Evolutionary conservation across 2,113 vertebrate genomes (phyloP).

Genomic region (Suricata suricatta): DNA sequence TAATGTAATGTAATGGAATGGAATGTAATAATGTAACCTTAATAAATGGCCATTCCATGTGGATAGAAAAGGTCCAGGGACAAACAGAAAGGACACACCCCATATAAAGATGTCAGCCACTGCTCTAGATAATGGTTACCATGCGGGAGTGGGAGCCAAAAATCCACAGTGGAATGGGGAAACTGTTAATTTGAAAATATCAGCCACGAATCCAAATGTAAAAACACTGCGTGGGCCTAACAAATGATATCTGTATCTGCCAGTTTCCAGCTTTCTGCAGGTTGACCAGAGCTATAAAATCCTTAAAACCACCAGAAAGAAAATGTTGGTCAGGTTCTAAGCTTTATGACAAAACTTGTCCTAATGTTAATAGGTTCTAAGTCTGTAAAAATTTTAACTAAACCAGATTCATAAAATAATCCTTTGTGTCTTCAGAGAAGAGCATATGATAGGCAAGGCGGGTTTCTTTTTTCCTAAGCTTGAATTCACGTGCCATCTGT

Average conservation of each 20-base stretch:
- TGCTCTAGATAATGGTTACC: background rate
- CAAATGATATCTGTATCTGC: background rate
- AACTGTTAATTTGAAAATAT: background rate
- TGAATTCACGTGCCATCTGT: background rate
- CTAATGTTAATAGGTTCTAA: background rate
- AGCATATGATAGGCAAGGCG: background rate
- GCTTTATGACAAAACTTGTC: background rate
- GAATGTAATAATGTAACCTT: no score
- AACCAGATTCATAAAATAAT: background rate
- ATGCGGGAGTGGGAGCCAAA: background rate
- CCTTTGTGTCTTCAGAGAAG: background rate
- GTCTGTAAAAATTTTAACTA: background rate
- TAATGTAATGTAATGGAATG: no score
- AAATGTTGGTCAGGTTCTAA: background rate
- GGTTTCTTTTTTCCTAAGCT: background rate
- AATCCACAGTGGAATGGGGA: background rate
- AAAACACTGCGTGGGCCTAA: background rate
- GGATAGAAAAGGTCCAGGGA: background rate
- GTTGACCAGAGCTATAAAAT: background rate
- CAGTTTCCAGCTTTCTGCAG: background rate
- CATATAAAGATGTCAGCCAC: background rate
- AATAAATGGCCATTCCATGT: background rate
- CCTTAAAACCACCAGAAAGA: background rate
- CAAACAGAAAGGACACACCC: background rate
- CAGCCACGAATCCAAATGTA: background rate